Base-by-base conservation (phyloP, 2,888 invertebrate genomes). In the Cosmia pyralina region DNA sequence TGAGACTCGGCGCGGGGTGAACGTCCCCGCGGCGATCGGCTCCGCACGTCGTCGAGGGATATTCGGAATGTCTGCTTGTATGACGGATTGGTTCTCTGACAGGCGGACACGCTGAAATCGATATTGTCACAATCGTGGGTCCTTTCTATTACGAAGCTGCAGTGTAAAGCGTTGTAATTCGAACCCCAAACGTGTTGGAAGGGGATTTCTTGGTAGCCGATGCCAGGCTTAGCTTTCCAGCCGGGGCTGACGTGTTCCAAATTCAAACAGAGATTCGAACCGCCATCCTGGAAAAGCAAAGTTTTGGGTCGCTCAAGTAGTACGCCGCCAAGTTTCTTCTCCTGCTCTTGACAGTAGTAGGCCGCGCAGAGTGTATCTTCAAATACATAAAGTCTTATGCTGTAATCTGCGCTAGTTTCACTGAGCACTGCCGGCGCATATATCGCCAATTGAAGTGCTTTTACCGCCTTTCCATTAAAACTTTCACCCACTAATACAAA, bases 361-460 rank as follows among this genome's bases (percentile, higher is more conserved):
- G 98, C 97, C n/a, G 99, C 98, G 87, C 99, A 99, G 69, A 98
- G 98, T 7, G 99, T 99, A 91, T 99, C 99, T 93, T 99, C 99
- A 74, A 99, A 97, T 70, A 99, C 98, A 94, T 99, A 99, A 53
- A 99, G 98, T 80, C 99, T 97, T 84, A 99, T 97, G 88, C 97
- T 98, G 93, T 98, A 98, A 91, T 98, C 98, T 75, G 97, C 96
- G 72, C 97, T 97, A 84, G 97, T 97, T 75, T 98, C 97, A 68
- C 97, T 98, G 17, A 97, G 96, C n/a, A 97, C 96, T 69, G 97
- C 96, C 76, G 98, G 98, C 50, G 98, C 98, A 92, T 99, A 99
- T 41, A 98, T 97, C 38, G 99, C 98, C 77, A 99, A 95, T 91
- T 98, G 98, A 89, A 99, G 97, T 88, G 98, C 97, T 93, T 99